Conservation (phyloP, 2,113 vertebrate species). For the Poeciliopsis retropinna region DNA sequence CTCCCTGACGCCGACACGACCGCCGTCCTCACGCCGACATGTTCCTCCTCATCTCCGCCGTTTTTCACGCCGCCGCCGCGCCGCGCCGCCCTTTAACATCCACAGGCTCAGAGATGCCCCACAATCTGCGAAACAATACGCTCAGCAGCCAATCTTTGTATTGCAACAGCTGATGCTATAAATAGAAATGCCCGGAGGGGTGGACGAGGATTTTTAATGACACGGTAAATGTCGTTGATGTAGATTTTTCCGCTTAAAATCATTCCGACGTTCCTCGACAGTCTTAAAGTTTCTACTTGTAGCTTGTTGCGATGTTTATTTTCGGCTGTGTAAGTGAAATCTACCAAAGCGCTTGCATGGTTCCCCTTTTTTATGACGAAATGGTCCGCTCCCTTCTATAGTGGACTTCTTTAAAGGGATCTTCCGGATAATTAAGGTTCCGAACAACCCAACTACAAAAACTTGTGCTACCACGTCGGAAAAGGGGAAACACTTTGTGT, state of each 20-base stretch:
- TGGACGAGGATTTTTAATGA: slow-evolving; percentile 1
- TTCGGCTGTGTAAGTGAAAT: not conserved
- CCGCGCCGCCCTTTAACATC: slow-evolving; percentile 46
- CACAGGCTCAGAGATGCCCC: slow-evolving; percentile 34
- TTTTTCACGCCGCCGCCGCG: slow-evolving; percentile 33
- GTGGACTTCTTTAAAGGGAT: slow-evolving; percentile 66
- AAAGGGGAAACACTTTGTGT: not conserved
- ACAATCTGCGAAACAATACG: slow-evolving; percentile 74
- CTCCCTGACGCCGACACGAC: slow-evolving; percentile 10
- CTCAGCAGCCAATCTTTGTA: slow-evolving; percentile 77
- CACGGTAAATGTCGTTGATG: not conserved
- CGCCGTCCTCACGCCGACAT: slow-evolving; percentile 56
- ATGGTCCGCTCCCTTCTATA: slow-evolving; percentile 69
- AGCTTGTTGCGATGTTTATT: not conserved
- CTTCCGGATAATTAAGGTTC: slow-evolving; percentile 39
- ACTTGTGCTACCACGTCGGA: not conserved
- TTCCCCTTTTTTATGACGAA: slow-evolving; percentile 47
- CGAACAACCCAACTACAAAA: not conserved
- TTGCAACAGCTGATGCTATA: slow-evolving; percentile 82
- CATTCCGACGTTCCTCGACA: accelerated
- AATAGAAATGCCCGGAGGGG: slow-evolving; percentile 74
- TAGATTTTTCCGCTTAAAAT: not conserved
- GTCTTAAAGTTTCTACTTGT: accelerated
- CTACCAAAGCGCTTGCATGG: not conserved
- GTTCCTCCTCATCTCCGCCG: slow-evolving; percentile 44